Evolutionary conservation across 2,113 vertebrate genomes (phyloP).

Genomic region (Gopherus evgoodei): DNA sequence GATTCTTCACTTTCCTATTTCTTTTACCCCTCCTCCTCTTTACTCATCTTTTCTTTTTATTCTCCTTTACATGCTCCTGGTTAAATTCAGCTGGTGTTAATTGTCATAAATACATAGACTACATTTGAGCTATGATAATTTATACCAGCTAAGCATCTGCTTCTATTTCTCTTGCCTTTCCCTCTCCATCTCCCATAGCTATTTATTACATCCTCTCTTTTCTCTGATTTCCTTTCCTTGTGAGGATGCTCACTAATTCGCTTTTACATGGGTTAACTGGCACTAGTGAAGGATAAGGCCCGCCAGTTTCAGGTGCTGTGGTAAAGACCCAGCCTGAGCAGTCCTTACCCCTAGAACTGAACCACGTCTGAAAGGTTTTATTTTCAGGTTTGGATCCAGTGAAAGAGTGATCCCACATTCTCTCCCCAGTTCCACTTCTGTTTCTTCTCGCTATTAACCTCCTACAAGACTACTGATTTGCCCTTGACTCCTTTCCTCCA

Average conservation of each 20-base stretch:
- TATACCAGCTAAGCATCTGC: background rate
- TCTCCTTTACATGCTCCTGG: background rate
- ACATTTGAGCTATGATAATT: background rate
- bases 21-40: background rate
- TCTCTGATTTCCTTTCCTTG: background rate
- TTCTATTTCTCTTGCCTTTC: background rate
- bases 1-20: background rate
- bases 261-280: background rate
- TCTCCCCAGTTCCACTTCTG: background rate
- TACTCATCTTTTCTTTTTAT: background rate
- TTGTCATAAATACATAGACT: background rate
- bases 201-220: background rate
- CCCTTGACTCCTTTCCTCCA: background rate
- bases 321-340: background rate
- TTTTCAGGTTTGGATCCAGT: background rate
- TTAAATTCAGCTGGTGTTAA: background rate
- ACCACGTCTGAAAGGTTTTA: background rate
- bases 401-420: background rate
- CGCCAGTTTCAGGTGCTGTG: background rate
- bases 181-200: background rate
- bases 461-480: background rate
- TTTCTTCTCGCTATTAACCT: background rate
- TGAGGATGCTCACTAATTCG: background rate
- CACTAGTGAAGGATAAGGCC: background rate
- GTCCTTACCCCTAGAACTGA: background rate